phyloP scores from a whole-genome alignment of 2,113 vertebrate species.

The Vidua chalybeata region DNA sequence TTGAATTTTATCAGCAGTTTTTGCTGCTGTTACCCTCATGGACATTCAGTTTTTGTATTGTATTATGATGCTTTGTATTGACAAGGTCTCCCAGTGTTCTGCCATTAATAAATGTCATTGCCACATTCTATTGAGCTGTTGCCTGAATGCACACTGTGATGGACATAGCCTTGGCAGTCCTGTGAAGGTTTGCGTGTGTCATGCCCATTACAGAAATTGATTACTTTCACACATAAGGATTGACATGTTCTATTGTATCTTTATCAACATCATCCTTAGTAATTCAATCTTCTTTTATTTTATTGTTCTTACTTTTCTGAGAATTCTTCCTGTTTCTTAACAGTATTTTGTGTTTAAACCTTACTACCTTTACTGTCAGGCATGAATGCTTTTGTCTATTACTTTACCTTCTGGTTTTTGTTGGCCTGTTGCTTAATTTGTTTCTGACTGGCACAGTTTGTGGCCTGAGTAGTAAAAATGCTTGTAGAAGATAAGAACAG shows the following conservation, averaged over 20 bases:
- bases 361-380: neutral
- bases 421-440: neutral
- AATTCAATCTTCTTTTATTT: neutral
- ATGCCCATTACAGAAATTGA: neutral
- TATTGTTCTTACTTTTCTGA: neutral
- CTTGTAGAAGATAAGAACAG: neutral
- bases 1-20: neutral
- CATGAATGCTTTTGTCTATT: neutral
- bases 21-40: neutral
- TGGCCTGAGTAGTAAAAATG: neutral
- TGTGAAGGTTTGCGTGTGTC: neutral
- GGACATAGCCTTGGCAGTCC: neutral
- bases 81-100: neutral
- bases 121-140: neutral
- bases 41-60: neutral
- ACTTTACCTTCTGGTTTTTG: neutral
- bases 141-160: neutral
- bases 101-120: neutral
- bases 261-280: neutral
- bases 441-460: neutral
- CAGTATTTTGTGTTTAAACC: neutral
- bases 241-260: neutral
- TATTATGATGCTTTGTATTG: neutral
- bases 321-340: neutral
- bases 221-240: neutral